Evolutionary conservation across 2,888 invertebrate genomes (phyloP), one percentile per base, ranked within the genome.

Genomic region (Drosophila mayaguana): DNA sequence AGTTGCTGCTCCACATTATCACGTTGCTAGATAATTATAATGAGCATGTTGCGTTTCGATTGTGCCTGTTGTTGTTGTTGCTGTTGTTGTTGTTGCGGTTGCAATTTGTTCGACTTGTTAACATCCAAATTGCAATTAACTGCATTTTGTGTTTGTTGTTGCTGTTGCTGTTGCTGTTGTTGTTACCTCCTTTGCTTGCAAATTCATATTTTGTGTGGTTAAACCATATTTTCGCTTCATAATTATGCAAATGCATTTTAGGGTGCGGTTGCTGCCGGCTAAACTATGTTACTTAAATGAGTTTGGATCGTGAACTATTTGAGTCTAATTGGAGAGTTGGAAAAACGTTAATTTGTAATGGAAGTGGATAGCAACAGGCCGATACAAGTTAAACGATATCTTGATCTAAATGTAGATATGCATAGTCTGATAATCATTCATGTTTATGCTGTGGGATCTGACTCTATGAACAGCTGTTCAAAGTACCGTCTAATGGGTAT

Each of bases 91-190:
- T 54, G 57, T 22, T 64, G 48, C 67, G 36, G 38, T 55, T 72
- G 70, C 74, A 78, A 74, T 82, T 75, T 72, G 80, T 65, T 84
- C 71, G 59, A 78, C 80, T 90, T 90, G 90, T 90, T 91, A 89
- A 90, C 90, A 91, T 82, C 90, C 81, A 91, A 50, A 86, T 81
- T 74, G 89, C 89, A 90, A 91, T 91, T 90, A 89, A 81, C 73
- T 77, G 80, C 65, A 68, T 70, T 62, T 77, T 72, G 72, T 75
- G 60, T 40, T 40, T 48, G 32, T 46, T 55, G n/a, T 20, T 46
- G 5, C 11, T 22, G 45, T 22, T 36, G 32, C n/a, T 20, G 43
- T 20, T 36, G 25, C 18, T 55, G 42, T 25, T n/a, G 14, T 22
- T 40, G 6, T 40, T 50, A 40, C 14, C 5, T n/a, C 45, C 36